phyloP scores from a whole-genome alignment of 1,140 invertebrate genomes.

The Brachystomella parvula region DNA sequence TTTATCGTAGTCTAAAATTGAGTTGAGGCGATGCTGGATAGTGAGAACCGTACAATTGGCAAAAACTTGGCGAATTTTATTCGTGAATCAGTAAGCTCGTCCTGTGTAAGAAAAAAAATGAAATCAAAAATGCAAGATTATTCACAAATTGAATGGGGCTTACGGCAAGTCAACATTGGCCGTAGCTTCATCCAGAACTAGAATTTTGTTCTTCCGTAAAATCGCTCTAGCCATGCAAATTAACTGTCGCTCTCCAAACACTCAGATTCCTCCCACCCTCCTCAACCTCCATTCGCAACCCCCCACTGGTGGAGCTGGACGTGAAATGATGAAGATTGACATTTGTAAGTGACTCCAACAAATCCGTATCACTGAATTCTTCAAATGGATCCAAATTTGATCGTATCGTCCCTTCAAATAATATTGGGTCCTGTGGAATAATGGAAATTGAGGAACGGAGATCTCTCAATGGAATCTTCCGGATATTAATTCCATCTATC shows the following conservation, averaged over 20 bases:
- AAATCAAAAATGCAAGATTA: constrained; percentile 27
- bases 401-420: constrained; percentile 69
- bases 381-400: constrained; percentile 77
- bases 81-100: constrained; percentile 61
- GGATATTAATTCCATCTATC: constrained; percentile 44
- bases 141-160: neutral
- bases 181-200: constrained; percentile 48
- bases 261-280: constrained; percentile 44
- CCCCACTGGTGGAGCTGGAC: neutral
- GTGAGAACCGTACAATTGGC: constrained; percentile 69
- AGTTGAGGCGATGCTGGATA: constrained; percentile 72
- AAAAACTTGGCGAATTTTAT: constrained; percentile 63
- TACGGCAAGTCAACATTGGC: constrained; percentile 44
- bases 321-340: neutral
- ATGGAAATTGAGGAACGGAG: constrained; percentile 60
- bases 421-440: constrained; percentile 60
- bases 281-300: neutral
- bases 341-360: neutral
- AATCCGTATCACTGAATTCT: constrained; percentile 43
- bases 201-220: constrained; percentile 42
- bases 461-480: constrained; percentile 55
- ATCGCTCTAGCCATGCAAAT: constrained; percentile 47
- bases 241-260: constrained; percentile 46
- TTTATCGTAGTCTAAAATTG: constrained; percentile 67
- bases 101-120: no score